Base-by-base conservation (phyloP, 2,113 vertebrate genomes). In the Herpetotheres cachinnans region DNA sequence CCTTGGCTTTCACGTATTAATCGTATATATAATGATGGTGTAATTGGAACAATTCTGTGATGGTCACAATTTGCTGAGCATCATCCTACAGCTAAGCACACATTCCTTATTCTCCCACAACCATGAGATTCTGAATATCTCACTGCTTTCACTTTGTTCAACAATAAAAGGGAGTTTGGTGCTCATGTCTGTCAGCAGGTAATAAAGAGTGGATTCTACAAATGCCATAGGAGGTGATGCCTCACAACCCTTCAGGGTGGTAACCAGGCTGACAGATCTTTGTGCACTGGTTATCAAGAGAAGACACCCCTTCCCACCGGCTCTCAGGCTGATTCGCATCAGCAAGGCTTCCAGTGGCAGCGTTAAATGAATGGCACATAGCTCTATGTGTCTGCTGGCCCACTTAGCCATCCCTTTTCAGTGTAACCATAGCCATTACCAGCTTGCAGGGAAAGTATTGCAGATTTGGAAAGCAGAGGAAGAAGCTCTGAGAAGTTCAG, bases 401-500 rank as follows among this genome's bases (percentile, higher is more conserved):
- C 63, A 29, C 49, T 49, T 38, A 5, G 3, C 61, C 52, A 27
- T 26, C 52, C n/a, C 78, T 79, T 84, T 46, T 49, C 42, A 16
- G 34, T 29, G 38, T 34, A 36, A 47, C 7, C 50, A 3, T 3
- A 46, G 50, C 50, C 76, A 13, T 16, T 50, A 42, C 58, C 50
- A 58, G 50, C 42, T 50, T 49, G 47, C 47, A 82, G 50, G 19
- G 27, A 20, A 62, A 82, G 44, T 10, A 26, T 2, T 46, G 67
- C 69, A 32, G 86, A 63, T 69, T 12, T 72, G 81, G 52, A 86
- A 84, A 76, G 83, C 65, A 54, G 34, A 81, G 47, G 69, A 82
- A 65, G 81, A 93, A 97, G 61, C 67, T 74, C 76, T 77, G 79
- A 70, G 67, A 67, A 95, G 73, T 72, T 84, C 65, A 79, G 70